Base-by-base conservation (phyloP, 1,140 invertebrate species). In the Cheumatopsyche charites region DNA sequence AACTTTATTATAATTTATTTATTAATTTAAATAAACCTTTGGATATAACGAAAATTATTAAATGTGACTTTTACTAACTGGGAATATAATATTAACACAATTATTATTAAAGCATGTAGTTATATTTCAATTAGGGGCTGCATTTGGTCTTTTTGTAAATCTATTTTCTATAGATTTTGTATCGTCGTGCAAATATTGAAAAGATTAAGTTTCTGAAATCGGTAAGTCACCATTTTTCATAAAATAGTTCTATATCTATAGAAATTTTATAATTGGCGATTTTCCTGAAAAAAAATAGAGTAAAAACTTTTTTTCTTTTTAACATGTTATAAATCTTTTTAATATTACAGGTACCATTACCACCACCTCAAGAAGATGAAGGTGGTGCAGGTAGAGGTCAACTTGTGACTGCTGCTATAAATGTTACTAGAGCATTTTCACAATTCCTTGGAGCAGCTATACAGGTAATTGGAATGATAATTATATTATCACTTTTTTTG, bases 371-470 rank as follows among this genome's bases (percentile, higher is more conserved):
- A 26, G 82, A 82, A 63, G 78, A 73, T 25, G 36, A 77, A 15
- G 79, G 80, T 71, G 75, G 78, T 5, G 81, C 84, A 11, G 82
- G 88, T 47, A 79, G 88, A 73, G 88, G 84, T 70, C 88, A 89
- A 79, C 84, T 90, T 42, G 85, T 91, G 7, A 88, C 86, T 65
- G 89, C 88, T 41, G 90, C 90, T 62, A 88, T 91, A 68, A 90
- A 90, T 75, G 89, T 90, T 68, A 91, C 90, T 6, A 86, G 87
- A 80, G 88, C 89, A 1, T 89, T 91, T 77, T 89, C 90, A 74
- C 87, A 89, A 78, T 91, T 92, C 78, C 84, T 92, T 77, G 89
- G 90, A 77, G 87, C 89, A 77, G 90, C 90, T 15, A 87, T 92
- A 77, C 88, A 90, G 87, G 90, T 91, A 65, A 4, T 36, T n/a